Conservation (phyloP, 2,888 invertebrate species). For the Orthonevra nobilis region DNA sequence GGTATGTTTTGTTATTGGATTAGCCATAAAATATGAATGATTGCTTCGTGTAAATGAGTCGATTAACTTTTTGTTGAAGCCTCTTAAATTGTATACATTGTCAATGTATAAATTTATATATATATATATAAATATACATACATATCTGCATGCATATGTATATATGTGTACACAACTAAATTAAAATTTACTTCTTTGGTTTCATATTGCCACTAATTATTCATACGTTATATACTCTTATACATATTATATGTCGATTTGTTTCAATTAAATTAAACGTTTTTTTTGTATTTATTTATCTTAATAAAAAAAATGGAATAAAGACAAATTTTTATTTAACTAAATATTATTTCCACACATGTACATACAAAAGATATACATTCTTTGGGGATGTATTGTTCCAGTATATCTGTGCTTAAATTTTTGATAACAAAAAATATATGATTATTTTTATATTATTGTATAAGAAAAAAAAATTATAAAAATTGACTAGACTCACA, state of each 20-base stretch:
- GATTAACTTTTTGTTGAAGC: too few relatives aligned
- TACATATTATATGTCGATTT: slow-evolving; percentile 27
- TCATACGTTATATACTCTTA: slow-evolving; percentile 19
- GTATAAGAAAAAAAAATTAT: slow-evolving; percentile 7
- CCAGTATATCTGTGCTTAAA: too few relatives aligned
- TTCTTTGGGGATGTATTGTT: too few relatives aligned
- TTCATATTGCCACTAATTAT: slow-evolving; percentile 55
- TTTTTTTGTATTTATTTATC: background rate
- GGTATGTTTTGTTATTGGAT: slow-evolving; percentile 19
- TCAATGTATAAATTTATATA: slow-evolving; percentile 34
- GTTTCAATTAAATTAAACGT: slow-evolving; percentile 5
- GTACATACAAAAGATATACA: too few relatives aligned
- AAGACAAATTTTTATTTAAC: too few relatives aligned
- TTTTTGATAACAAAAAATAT: too few relatives aligned
- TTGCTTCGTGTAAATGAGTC: too few relatives aligned
- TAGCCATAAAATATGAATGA: too few relatives aligned
- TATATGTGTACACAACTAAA: slow-evolving; percentile 37
- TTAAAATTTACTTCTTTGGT: slow-evolving; percentile 34
- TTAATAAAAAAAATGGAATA: too few relatives aligned
- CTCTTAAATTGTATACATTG: slow-evolving; percentile 29
- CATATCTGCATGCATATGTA: slow-evolving; percentile 18
- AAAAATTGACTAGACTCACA: slow-evolving; percentile 51
- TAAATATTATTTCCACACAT: too few relatives aligned
- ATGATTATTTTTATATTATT: too few relatives aligned
- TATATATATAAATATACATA: slow-evolving; percentile 38